phyloP scores from a whole-genome alignment of 2,797 vertebrate species.

The Pseudotriccus pelzelni region DNA sequence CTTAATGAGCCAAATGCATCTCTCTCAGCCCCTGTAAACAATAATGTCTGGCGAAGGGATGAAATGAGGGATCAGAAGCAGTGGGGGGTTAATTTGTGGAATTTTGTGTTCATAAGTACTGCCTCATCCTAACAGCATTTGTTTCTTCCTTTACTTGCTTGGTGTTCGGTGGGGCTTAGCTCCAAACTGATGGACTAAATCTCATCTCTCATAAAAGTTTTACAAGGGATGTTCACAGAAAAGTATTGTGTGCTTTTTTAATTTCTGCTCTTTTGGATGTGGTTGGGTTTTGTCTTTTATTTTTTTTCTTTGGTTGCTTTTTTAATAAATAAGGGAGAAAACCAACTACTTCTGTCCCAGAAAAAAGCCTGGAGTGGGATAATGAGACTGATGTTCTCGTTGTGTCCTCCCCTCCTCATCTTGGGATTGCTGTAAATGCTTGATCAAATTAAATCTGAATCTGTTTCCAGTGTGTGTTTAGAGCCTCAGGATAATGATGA shows the following conservation, averaged over 20 bases:
- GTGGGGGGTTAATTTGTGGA: background rate
- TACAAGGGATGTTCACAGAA: background rate
- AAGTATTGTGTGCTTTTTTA: background rate
- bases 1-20: background rate
- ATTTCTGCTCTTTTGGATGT: background rate
- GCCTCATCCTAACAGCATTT: background rate
- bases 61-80: background rate
- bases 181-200: background rate
- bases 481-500: background rate
- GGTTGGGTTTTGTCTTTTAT: background rate
- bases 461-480: background rate
- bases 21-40: background rate
- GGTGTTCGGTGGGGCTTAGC: background rate
- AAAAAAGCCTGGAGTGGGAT: background rate
- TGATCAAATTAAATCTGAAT: background rate
- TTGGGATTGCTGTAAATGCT: background rate
- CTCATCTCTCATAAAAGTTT: background rate
- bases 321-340: background rate
- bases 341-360: background rate
- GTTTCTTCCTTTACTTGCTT: background rate
- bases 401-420: background rate
- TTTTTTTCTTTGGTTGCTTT: background rate
- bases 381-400: background rate
- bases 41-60: background rate
- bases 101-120: background rate